These are phyloP conservation scores for Gandaritis pyraliata DNA, from an alignment of 2,888 invertebrate species.

Conservation along the genomic window DNA sequence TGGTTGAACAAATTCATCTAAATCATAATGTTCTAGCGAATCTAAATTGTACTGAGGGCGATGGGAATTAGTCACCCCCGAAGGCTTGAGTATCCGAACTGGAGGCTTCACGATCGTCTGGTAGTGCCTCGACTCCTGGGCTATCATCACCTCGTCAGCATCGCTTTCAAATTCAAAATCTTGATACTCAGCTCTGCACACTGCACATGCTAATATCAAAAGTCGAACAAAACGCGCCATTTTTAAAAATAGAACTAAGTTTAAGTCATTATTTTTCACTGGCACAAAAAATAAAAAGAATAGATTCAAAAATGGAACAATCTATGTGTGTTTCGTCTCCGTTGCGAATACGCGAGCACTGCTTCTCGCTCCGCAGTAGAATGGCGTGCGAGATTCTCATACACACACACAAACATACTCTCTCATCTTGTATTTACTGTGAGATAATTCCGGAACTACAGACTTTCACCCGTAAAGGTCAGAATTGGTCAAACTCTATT, in stretches of 20 bases:
- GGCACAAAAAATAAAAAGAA: slow-evolving; percentile 26
- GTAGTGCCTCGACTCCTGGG: slow-evolving; percentile 74
- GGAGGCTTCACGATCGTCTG: slow-evolving; percentile 70
- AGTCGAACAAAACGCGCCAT: slow-evolving; percentile 57
- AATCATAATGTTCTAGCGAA: slow-evolving; percentile 69
- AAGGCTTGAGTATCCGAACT: slow-evolving; percentile 63
- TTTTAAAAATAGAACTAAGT: slow-evolving; percentile 38
- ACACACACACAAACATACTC: slow-evolving; percentile 62
- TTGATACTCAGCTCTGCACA: slow-evolving; percentile 57
- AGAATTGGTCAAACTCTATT: slow-evolving; percentile 58
- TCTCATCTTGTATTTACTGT: slow-evolving; percentile 71
- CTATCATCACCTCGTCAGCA: slow-evolving; percentile 74
- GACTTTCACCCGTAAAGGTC: slow-evolving; percentile 74
- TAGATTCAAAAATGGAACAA: slow-evolving; percentile 34
- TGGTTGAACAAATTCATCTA: slow-evolving; percentile 57
- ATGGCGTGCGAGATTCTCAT: slow-evolving; percentile 61
- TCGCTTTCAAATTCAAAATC: slow-evolving; percentile 69
- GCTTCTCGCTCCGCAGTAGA: slow-evolving; percentile 62
- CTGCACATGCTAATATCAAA: slow-evolving; percentile 51
- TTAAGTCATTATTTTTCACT: slow-evolving; percentile 34
- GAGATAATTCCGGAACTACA: slow-evolving; percentile 78
- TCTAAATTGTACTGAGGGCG: slow-evolving; percentile 77
- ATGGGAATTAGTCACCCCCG: slow-evolving; percentile 75
- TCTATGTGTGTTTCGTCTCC: slow-evolving; percentile 47
- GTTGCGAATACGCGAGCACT: slow-evolving; percentile 65